Evolutionary conservation across 2,888 invertebrate species (phyloP).

Genomic region (Agrotis puta): DNA sequence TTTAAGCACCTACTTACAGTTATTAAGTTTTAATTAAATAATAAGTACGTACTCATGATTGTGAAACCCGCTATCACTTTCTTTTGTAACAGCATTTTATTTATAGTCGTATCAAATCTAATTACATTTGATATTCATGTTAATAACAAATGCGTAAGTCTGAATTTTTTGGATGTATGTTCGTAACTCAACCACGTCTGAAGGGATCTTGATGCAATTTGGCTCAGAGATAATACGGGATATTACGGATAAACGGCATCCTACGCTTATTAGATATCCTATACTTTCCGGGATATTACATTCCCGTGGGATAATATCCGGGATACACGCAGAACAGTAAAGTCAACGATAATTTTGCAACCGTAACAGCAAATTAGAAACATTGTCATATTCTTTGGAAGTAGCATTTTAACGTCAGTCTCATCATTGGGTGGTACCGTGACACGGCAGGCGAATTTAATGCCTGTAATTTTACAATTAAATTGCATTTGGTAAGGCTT

Average conservation of each 20-base stretch:
- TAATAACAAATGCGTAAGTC: too few species aligned
- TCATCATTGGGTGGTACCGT: slow-evolving; percentile 23
- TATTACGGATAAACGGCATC: too few species aligned
- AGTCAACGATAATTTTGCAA: slow-evolving; percentile 37
- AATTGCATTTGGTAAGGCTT: slow-evolving; percentile 43
- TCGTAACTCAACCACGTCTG: too few species aligned
- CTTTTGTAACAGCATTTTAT: slow-evolving; percentile 11
- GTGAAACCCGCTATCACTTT: slow-evolving; percentile 22
- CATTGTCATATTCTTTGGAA: background rate
- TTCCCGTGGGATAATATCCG: too few species aligned
- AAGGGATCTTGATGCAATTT: too few species aligned
- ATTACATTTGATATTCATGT: too few species aligned
- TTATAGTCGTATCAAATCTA: background rate
- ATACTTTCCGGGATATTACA: too few species aligned
- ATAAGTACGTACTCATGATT: slow-evolving; percentile 22
- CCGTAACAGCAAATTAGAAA: slow-evolving; percentile 5
- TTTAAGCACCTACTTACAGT: slow-evolving; percentile 28
- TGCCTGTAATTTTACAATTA: slow-evolving; percentile 41
- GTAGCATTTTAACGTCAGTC: background rate
- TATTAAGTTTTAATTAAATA: slow-evolving; percentile 27
- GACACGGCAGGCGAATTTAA: slow-evolving; percentile 24
- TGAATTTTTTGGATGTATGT: too few species aligned
- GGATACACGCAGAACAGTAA: background rate
- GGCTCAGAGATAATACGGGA: too few species aligned
- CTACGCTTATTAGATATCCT: too few species aligned